A percentile compares a stretch with the other conserved stretches of the same genome.
Evolutionary conservation across 2,113 vertebrate species (phyloP).

Genomic region (Pterocles orientalis): DNA sequence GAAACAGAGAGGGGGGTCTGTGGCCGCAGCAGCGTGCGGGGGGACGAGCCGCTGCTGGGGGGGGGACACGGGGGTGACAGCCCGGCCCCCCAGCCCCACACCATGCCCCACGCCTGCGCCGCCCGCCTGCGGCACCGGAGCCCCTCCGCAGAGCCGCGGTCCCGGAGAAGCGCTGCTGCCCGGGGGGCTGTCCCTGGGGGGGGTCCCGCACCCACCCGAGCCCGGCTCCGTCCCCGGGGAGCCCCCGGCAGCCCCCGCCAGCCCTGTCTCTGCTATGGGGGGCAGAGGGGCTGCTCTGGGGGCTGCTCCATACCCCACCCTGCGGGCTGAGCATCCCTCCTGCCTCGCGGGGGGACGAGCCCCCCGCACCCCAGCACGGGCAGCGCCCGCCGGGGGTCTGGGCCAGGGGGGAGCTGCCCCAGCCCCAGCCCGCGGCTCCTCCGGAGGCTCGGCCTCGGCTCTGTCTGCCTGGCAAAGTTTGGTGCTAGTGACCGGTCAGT

Average conservation of each 20-base stretch:
- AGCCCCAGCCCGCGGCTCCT: conserved; percentile 24
- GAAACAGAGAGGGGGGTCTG: conserved; percentile 74
- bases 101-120: accelerated
- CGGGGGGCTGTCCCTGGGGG: too few relatives aligned
- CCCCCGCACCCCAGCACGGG: background rate
- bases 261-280: background rate
- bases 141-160: background rate
- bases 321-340: background rate
- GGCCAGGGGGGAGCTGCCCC: background rate
- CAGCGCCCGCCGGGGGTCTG: too few relatives aligned
- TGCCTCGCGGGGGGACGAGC: accelerated
- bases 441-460: conserved; percentile 56
- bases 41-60: accelerated
- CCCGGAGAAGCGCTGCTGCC: too few relatives aligned
- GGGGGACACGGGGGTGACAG: accelerated
- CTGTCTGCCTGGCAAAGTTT: conserved; percentile 55
- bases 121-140: background rate
- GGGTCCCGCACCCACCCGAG: too few relatives aligned
- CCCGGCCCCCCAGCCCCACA: background rate
- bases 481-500: conserved; percentile 70
- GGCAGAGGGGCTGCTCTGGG: background rate
- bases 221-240: background rate
- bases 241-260: background rate
- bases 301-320: background rate
- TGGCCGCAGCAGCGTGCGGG: background rate